These are phyloP conservation scores for Caloenas nicobarica DNA, from an alignment of 2,113 vertebrate species.

Conservation along the genomic window DNA sequence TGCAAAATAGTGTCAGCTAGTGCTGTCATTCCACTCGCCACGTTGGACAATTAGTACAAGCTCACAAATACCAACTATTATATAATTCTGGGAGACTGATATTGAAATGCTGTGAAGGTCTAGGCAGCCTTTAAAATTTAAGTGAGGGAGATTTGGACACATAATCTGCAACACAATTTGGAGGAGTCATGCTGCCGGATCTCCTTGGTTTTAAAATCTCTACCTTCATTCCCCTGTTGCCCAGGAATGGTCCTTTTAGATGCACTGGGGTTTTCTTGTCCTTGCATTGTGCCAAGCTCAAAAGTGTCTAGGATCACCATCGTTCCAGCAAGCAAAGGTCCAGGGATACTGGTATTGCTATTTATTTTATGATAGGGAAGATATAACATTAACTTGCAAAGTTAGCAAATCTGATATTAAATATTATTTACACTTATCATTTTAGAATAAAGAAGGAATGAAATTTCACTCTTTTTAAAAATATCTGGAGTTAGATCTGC, in stretches of 20 bases:
- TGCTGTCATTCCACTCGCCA: not conserved
- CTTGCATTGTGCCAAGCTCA: not conserved
- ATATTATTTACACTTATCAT: not conserved
- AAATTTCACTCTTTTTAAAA: not conserved
- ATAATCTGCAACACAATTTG: not conserved
- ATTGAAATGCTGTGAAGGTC: not conserved
- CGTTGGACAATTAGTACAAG: not conserved
- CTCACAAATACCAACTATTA: not conserved
- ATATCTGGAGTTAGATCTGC: not conserved
- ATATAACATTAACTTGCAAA: not conserved
- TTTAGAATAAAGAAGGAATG: not conserved
- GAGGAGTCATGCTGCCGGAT: not conserved
- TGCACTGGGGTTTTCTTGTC: not conserved
- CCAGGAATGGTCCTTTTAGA: not conserved
- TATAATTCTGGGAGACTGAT: not conserved
- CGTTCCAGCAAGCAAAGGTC: not conserved
- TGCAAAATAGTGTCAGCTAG: not conserved
- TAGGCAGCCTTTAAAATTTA: not conserved
- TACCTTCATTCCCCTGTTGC: not conserved
- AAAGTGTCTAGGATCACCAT: not conserved
- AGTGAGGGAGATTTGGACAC: not conserved
- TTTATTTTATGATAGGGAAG: not conserved
- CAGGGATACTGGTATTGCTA: not conserved
- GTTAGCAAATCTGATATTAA: not conserved
- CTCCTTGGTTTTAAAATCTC: not conserved